Conservation (phyloP, 2,888 invertebrate species). For the Andrena chrysosceles region DNA sequence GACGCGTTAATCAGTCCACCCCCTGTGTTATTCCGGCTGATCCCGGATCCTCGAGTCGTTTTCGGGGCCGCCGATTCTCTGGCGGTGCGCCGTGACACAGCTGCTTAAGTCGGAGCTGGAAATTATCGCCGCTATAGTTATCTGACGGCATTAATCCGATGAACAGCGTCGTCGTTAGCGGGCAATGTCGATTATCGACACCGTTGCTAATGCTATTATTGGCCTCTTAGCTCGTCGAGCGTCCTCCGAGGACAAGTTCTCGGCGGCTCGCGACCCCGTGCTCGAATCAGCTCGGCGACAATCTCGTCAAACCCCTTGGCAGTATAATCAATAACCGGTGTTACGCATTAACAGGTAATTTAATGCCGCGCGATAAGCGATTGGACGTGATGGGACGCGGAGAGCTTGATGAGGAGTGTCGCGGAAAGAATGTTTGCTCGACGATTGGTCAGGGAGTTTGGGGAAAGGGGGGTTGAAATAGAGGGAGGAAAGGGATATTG, state of each 20-base stretch:
- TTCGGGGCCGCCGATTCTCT: conserved; percentile 25
- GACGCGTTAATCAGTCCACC: conserved; percentile 72
- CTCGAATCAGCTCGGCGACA: conserved; percentile 21
- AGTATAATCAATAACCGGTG: conserved; percentile 34
- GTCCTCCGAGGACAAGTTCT: conserved; percentile 32
- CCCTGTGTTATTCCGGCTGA: conserved; percentile 62
- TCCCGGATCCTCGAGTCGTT: conserved; percentile 48
- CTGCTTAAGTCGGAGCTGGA: conserved; percentile 23
- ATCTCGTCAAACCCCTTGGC: conserved; percentile 43
- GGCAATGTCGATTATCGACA: conserved; percentile 54
- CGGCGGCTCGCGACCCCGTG: conserved; percentile 19
- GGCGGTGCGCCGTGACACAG: not conserved
- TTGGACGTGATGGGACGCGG: not conserved
- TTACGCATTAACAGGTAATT: conserved; percentile 31
- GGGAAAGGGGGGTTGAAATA: not conserved
- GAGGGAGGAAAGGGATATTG: no score
- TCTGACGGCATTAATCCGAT: conserved; percentile 34
- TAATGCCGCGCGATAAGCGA: not conserved
- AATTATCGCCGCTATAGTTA: conserved; percentile 20
- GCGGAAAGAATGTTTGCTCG: not conserved
- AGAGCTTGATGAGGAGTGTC: not conserved
- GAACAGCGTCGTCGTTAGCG: conserved; percentile 43
- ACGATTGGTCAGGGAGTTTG: not conserved
- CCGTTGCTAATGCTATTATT: conserved; percentile 57
- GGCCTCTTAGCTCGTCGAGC: conserved; percentile 48